Conservation (phyloP, 1,140 invertebrate species). For the Phthorimaea operculella region DNA sequence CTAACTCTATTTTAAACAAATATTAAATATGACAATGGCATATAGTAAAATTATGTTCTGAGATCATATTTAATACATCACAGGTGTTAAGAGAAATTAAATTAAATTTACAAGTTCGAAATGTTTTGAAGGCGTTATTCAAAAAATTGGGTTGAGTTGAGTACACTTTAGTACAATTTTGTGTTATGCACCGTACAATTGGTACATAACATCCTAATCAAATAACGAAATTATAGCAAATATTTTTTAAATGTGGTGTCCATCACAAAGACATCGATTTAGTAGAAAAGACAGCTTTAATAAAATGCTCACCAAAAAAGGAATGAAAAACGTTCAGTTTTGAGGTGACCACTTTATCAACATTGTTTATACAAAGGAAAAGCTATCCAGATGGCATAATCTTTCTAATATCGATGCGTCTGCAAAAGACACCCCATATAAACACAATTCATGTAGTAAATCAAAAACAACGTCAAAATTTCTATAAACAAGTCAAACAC, state of each 20-base stretch:
- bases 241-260: slow-evolving; percentile 4
- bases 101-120: slow-evolving; percentile 37
- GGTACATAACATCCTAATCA: slow-evolving; percentile 28
- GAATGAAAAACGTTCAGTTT: not conserved
- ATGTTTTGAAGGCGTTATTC: slow-evolving; percentile 6
- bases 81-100: slow-evolving; percentile 60
- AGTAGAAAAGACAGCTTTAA: not conserved
- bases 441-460: slow-evolving; percentile 52
- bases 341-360: not conserved
- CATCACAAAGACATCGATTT: not conserved
- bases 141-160: slow-evolving; percentile 2
- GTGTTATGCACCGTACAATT: not conserved
- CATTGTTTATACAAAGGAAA: no score
- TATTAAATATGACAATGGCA: slow-evolving; percentile 63
- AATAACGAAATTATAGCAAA: slow-evolving; percentile 36
- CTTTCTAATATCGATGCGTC: slow-evolving; percentile 12
- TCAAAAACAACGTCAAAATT: slow-evolving; percentile 45
- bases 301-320: not conserved
- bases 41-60: slow-evolving; percentile 65
- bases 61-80: slow-evolving; percentile 70
- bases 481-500: slow-evolving; percentile 45
- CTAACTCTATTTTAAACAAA: slow-evolving; percentile 52
- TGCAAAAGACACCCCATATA: slow-evolving; percentile 38
- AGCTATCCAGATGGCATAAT: no score
- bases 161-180: not conserved